phyloP scores from a whole-genome alignment of 1,140 invertebrate species.

The Hormaphis cornu region DNA sequence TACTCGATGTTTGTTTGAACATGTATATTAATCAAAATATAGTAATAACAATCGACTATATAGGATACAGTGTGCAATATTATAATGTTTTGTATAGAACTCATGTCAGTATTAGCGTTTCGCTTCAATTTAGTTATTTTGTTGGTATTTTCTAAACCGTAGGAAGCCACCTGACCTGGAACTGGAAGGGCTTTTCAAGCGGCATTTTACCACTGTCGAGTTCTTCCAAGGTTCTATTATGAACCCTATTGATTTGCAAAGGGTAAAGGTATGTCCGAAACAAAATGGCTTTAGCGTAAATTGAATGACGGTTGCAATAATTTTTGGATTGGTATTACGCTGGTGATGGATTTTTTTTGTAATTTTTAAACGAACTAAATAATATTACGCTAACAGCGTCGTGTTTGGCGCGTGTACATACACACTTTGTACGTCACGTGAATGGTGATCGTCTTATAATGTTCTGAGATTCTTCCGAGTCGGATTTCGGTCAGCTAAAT shows the following conservation, averaged over 20 bases:
- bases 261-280: slow-evolving; percentile 85
- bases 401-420: neutral
- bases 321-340: slow-evolving; percentile 30
- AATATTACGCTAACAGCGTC: too few species aligned
- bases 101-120: slow-evolving; percentile 27
- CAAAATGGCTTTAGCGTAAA: slow-evolving; percentile 30
- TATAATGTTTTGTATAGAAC: too few species aligned
- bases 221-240: slow-evolving; percentile 99
- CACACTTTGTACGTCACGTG: too few species aligned
- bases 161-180: slow-evolving; percentile 92
- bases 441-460: too few species aligned
- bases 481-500: too few species aligned
- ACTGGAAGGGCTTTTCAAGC: slow-evolving; percentile 97
- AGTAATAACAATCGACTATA: neutral
- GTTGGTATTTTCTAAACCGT: slow-evolving; percentile 35
- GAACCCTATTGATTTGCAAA: slow-evolving; percentile 97
- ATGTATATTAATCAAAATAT: too few species aligned
- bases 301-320: slow-evolving; percentile 31
- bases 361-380: slow-evolving; percentile 13
- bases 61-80: slow-evolving; percentile 18
- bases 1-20: too few species aligned
- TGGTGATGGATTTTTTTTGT: slow-evolving; percentile 32
- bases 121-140: slow-evolving; percentile 32
- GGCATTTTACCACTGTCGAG: slow-evolving; percentile 98
- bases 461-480: too few species aligned